phyloP scores from a whole-genome alignment of 2,888 invertebrate species.

The Dione vanillae region DNA sequence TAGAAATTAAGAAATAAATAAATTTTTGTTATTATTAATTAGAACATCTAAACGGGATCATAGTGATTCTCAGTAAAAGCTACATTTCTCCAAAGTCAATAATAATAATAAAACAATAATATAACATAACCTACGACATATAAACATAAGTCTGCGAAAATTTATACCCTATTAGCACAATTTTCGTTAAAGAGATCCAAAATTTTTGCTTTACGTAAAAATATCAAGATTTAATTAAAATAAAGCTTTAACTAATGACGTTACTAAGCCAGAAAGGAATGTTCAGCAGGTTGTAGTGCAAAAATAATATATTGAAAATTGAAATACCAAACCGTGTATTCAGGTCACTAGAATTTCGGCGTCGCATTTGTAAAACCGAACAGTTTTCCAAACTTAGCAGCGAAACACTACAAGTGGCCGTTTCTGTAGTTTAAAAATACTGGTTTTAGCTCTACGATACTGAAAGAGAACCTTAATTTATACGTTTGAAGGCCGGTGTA shows the following conservation, averaged over 20 bases:
- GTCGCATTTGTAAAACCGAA: neutral
- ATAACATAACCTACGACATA: too few relatives aligned
- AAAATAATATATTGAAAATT: neutral
- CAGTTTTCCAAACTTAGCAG: constrained; percentile 15
- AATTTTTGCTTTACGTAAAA: too few relatives aligned
- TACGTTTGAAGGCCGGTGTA: neutral
- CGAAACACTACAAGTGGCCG: constrained; percentile 24
- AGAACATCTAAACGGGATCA: neutral
- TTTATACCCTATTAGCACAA: constrained; percentile 23
- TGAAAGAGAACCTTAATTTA: neutral
- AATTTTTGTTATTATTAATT: too few relatives aligned
- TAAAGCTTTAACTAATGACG: too few relatives aligned
- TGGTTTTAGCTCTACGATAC: neutral
- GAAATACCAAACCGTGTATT: constrained; percentile 24
- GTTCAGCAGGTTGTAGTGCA: neutral
- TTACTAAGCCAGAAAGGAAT: neutral
- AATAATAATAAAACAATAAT: constrained; percentile 4
- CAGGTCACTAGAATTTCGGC: neutral
- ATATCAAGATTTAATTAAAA: too few relatives aligned
- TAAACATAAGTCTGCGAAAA: too few relatives aligned
- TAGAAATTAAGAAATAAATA: neutral
- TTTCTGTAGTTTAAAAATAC: constrained; percentile 20
- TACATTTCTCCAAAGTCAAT: neutral
- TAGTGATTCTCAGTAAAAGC: neutral
- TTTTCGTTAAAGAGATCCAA: too few relatives aligned